A percentile compares a stretch with the other conserved stretches of the same genome.
Evolutionary conservation across 2,888 invertebrate genomes (phyloP).

Genomic region (Meiosimyza decipiens): DNA sequence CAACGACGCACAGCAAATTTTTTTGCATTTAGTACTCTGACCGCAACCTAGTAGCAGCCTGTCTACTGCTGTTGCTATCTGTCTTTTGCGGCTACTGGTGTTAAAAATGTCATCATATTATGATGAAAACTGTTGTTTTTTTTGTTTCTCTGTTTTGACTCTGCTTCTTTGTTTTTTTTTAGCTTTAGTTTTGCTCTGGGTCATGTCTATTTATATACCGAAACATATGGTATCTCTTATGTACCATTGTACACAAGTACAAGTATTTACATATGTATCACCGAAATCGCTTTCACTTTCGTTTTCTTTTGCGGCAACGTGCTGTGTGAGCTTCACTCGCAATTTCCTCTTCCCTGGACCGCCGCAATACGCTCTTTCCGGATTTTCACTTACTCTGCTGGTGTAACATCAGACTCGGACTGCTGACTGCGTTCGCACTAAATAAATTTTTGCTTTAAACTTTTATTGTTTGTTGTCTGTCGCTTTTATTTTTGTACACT

Average conservation of each 20-base stretch:
- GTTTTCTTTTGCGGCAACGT: constrained; percentile 23
- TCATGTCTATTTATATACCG: background rate
- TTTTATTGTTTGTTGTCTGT: no score
- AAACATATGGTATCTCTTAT: background rate
- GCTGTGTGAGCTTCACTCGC: background rate
- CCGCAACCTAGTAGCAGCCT: background rate
- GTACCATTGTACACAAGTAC: background rate
- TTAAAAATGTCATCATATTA: constrained; percentile 10
- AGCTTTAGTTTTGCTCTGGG: background rate
- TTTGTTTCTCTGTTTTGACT: background rate
- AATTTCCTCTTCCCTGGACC: background rate
- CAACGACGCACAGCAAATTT: no score
- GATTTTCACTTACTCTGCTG: no score
- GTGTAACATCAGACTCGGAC: no score
- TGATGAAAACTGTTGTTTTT: background rate
- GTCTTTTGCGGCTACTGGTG: background rate
- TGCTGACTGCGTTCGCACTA: no score
- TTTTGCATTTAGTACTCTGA: no score
- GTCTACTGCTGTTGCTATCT: background rate
- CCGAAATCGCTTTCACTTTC: constrained; percentile 25
- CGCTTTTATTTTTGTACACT: no score
- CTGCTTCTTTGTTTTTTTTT: background rate
- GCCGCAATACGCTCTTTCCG: no score
- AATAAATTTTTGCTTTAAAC: no score
- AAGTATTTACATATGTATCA: constrained; percentile 6